A percentile compares a stretch with the other conserved stretches of the same genome.
These are phyloP conservation scores for Pedionomus torquatus DNA, from an alignment of 2,113 vertebrate genomes.

Conservation along the genomic window DNA sequence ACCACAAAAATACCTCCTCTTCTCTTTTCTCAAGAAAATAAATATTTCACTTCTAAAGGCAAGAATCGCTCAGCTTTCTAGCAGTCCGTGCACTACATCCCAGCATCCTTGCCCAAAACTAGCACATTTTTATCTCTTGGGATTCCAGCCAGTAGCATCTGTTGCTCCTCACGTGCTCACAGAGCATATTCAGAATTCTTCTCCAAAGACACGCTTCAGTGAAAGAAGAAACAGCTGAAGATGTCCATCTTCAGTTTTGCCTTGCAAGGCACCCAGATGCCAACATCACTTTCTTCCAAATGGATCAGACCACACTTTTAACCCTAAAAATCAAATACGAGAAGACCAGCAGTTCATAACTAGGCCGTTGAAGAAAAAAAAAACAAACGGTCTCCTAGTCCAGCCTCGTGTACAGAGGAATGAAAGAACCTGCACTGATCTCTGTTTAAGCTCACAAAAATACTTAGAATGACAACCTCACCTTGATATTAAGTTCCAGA, in stretches of 20 bases:
- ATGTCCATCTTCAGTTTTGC: neutral
- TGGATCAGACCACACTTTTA: slow-evolving; percentile 85
- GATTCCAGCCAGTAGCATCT: neutral
- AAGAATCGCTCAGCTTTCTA: neutral
- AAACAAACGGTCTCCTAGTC: neutral
- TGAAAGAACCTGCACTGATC: neutral
- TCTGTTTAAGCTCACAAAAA: neutral
- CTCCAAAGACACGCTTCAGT: neutral
- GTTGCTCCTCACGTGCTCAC: neutral
- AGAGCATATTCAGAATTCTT: neutral
- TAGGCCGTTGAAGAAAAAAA: neutral
- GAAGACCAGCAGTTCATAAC: neutral
- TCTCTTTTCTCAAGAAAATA: neutral
- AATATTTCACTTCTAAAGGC: neutral
- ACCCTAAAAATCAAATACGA: slow-evolving; percentile 71
- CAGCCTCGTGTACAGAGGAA: neutral
- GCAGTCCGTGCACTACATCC: neutral
- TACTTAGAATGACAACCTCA: neutral
- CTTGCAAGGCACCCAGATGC: neutral
- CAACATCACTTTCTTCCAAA: slow-evolving; percentile 78
- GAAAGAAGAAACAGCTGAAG: slow-evolving; percentile 2
- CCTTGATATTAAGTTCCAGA: neutral
- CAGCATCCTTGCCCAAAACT: neutral
- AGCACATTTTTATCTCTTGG: neutral
- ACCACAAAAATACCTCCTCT: neutral